Evolutionary conservation across 2,797 vertebrate species (phyloP).

Genomic region (Clarias fuscus): DNA sequence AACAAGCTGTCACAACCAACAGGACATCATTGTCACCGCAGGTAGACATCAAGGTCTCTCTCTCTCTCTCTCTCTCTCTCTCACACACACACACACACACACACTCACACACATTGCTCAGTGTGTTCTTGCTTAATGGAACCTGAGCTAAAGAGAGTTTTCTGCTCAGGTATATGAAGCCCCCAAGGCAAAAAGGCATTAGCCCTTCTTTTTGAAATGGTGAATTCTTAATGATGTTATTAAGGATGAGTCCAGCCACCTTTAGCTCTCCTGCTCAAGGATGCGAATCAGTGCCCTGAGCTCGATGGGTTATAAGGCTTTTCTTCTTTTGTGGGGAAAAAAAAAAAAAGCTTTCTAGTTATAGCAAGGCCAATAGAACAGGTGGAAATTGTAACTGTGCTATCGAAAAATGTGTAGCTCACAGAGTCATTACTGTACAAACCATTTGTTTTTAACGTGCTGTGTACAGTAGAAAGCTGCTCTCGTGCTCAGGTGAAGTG

Average conservation of each 20-base stretch:
- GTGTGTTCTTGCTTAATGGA: constrained; percentile 77
- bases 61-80: constrained; percentile 39
- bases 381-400: constrained; percentile 44
- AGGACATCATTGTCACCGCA: constrained; percentile 66
- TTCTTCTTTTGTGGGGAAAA: constrained; percentile 23
- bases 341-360: constrained; percentile 20
- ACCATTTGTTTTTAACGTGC: constrained; percentile 34
- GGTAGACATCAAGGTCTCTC: constrained; percentile 55
- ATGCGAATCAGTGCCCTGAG: constrained; percentile 30
- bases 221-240: constrained; percentile 80
- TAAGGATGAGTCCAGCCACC: constrained; percentile 71
- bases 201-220: constrained; percentile 75
- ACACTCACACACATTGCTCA: constrained; percentile 47
- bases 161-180: constrained; percentile 72
- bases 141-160: constrained; percentile 67
- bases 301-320: constrained; percentile 29
- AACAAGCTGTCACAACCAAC: constrained; percentile 75
- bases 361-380: constrained; percentile 41
- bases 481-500: neutral
- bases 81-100: constrained; percentile 14
- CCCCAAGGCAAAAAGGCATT: constrained; percentile 79
- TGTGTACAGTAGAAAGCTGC: neutral
- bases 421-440: constrained; percentile 31
- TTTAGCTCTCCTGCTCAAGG: constrained; percentile 58
- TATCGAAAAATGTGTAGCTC: constrained; percentile 18